A percentile compares a stretch with the other conserved stretches of the same genome.
Evolutionary conservation across 2,113 vertebrate species (phyloP).

Genomic region (Trematomus loennbergii): DNA sequence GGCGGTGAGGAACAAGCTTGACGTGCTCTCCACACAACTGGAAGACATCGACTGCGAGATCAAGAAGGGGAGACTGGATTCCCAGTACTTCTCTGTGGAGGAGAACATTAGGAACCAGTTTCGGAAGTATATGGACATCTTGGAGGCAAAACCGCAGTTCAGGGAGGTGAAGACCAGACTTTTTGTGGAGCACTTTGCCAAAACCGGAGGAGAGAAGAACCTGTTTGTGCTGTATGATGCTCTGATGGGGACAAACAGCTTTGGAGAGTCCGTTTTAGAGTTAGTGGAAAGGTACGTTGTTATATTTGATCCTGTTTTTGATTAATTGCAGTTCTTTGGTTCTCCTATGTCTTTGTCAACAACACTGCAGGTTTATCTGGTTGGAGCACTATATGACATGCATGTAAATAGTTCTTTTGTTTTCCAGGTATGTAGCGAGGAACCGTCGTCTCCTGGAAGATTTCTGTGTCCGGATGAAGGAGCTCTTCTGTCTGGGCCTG

Average conservation of each 20-base stretch:
- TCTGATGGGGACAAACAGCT: conserved; percentile 81
- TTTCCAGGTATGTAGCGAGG: conserved; percentile 77
- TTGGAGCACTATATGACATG: neutral
- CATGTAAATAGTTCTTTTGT: neutral
- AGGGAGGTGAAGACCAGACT: conserved; percentile 78
- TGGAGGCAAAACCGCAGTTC: conserved; percentile 83
- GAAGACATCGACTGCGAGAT: conserved; percentile 83
- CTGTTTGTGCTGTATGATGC: conserved; percentile 80
- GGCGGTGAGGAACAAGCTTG: conserved; percentile 76
- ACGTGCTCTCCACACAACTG: conserved; percentile 80
- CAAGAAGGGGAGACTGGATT: conserved; percentile 79
- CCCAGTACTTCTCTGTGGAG: conserved; percentile 80
- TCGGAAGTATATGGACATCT: conserved; percentile 84
- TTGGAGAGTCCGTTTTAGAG: conserved; percentile 80
- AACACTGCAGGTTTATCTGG: neutral
- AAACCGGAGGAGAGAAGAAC: conserved; percentile 84
- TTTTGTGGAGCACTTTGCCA: conserved; percentile 83
- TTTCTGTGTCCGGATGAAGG: conserved; percentile 84
- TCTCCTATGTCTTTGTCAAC: neutral
- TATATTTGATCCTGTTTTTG: neutral
- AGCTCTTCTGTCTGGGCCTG: conserved; percentile 85
- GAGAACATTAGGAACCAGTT: conserved; percentile 86
- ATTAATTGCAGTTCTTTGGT: neutral
- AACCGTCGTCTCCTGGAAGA: conserved; percentile 83
- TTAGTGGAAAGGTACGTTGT: conserved; percentile 74